These are phyloP conservation scores for Neuroscelio doddi DNA, from an alignment of 2,888 invertebrate species.

Conservation along the genomic window DNA sequence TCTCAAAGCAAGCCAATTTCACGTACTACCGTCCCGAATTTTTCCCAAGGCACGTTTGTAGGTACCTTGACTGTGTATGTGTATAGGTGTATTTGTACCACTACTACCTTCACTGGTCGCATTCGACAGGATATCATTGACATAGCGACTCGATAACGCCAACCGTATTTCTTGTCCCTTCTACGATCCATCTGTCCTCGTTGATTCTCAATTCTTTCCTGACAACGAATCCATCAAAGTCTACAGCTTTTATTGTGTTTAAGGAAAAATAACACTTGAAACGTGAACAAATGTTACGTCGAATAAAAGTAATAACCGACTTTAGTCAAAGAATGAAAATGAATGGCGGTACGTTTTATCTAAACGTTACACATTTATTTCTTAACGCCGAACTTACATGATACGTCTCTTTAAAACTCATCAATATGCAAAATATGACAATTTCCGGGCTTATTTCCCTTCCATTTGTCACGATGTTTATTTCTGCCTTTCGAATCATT, in stretches of 20 bases:
- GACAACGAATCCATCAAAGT: conserved; percentile 31
- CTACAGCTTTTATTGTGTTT: conserved; percentile 15
- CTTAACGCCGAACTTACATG: no score
- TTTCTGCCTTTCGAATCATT: no score
- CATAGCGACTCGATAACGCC: conserved; percentile 21
- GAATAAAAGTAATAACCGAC: no score
- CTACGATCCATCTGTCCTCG: not conserved
- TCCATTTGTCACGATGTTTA: no score
- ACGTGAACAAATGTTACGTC: conserved; percentile 21
- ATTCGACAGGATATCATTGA: conserved; percentile 22
- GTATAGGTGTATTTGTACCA: no score
- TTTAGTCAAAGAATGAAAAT: no score
- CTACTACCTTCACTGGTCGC: conserved; percentile 18
- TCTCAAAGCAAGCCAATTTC: conserved; percentile 52
- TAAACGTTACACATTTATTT: no score
- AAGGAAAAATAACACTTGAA: no score
- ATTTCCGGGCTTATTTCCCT: no score
- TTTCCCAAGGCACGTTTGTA: conserved; percentile 39
- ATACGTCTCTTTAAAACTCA: no score
- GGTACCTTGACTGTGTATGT: conserved; percentile 10
- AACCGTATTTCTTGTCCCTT: conserved; percentile 14
- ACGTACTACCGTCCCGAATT: conserved; percentile 51
- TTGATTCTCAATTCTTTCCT: conserved; percentile 18
- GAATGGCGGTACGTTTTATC: no score
- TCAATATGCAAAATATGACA: no score